Percentiles rank a stretch among this genome's conserved stretches.
These are phyloP conservation scores for Cyprinodon diabolis DNA, from an alignment of 2,797 vertebrate species.

Conservation along the genomic window DNA sequence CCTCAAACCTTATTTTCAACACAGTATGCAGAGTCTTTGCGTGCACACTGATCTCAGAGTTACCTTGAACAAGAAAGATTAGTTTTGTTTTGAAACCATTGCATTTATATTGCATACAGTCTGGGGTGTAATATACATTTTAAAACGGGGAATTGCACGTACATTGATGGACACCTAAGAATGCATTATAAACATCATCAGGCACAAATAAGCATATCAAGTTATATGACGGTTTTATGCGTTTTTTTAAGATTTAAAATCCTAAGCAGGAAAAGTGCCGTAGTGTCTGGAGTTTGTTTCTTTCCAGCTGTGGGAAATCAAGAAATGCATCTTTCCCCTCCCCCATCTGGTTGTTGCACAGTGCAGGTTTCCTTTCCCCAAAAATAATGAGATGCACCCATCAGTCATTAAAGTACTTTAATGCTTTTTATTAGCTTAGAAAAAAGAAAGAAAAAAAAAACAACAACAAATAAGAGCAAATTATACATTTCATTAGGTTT, in stretches of 20 bases:
- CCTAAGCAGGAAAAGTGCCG: not conserved
- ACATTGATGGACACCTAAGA: conserved; percentile 23
- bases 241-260: not conserved
- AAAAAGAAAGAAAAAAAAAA: not conserved
- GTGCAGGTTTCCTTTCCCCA: not conserved
- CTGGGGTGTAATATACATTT: conserved; percentile 22
- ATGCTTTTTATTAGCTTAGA: too few relatives aligned
- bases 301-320: not conserved
- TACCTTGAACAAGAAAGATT: conserved; percentile 46
- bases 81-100: conserved; percentile 43
- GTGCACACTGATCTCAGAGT: conserved; percentile 32
- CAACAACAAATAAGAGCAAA: not conserved
- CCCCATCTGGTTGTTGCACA: too few relatives aligned
- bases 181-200: not conserved
- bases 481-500: not conserved
- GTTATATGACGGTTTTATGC: not conserved
- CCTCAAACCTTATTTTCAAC: conserved; percentile 65
- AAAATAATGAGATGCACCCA: not conserved
- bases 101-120: conserved; percentile 31
- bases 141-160: conserved; percentile 44
- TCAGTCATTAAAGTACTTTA: not conserved
- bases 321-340: not conserved
- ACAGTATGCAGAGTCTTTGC: conserved; percentile 48
- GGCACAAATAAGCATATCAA: not conserved
- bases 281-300: not conserved